Conservation (phyloP, 1,140 invertebrate species). For the Stenopsyche tienmushanensis region DNA sequence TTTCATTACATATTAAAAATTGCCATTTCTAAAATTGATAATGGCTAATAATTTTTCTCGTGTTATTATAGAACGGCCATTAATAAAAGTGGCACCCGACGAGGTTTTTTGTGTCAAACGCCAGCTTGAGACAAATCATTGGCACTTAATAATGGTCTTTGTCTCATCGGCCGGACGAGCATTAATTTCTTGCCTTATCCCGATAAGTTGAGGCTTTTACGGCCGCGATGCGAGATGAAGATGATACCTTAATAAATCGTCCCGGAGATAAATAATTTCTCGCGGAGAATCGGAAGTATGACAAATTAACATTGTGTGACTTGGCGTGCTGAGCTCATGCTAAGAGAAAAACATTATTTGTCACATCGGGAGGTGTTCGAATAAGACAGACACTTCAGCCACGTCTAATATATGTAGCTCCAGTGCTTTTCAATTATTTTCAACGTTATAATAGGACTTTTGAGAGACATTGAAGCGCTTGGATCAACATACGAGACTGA, state of each 20-base stretch:
- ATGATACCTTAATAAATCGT: constrained; percentile 27
- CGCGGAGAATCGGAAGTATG: constrained; percentile 31
- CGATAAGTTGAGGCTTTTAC: too few relatives aligned
- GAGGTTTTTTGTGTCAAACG: neutral
- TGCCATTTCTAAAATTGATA: neutral
- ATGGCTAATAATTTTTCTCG: neutral
- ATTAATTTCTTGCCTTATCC: neutral
- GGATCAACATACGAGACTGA: neutral
- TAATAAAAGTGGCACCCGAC: neutral
- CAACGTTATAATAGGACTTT: neutral
- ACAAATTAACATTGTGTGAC: constrained; percentile 33
- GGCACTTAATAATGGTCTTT: neutral
- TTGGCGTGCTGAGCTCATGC: neutral
- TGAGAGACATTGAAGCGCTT: neutral
- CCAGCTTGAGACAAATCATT: neutral
- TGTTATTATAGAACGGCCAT: constrained; percentile 13
- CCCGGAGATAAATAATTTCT: constrained; percentile 27
- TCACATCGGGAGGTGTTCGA: neutral
- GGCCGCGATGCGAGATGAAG: constrained; percentile 1
- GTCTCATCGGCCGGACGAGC: neutral
- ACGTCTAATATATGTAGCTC: neutral
- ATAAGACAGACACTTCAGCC: neutral
- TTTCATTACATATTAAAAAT: too few relatives aligned
- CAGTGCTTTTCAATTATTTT: too few relatives aligned
- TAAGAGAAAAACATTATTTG: constrained; percentile 20